These are phyloP conservation scores for Auanema sp. DNA, from an alignment of 2,888 invertebrate genomes.

Conservation along the genomic window DNA sequence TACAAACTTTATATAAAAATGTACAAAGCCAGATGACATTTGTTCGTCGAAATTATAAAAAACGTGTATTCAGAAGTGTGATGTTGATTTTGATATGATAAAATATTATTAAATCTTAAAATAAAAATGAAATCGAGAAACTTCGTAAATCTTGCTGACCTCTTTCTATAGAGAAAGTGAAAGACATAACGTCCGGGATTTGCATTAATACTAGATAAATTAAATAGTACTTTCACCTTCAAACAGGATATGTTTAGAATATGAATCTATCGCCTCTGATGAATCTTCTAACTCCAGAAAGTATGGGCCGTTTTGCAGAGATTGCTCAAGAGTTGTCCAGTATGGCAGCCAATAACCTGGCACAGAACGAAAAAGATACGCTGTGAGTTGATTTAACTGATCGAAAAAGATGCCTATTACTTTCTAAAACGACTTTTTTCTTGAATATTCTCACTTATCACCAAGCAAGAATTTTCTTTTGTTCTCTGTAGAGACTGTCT, in stretches of 20 bases:
- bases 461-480: not conserved
- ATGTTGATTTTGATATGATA: too few relatives aligned
- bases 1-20: too few relatives aligned
- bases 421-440: not conserved
- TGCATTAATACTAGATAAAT: too few relatives aligned
- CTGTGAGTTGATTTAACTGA: constrained; percentile 22
- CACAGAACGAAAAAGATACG: constrained; percentile 31
- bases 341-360: constrained; percentile 32
- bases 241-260: not conserved
- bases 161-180: too few relatives aligned
- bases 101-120: too few relatives aligned
- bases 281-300: constrained; percentile 36
- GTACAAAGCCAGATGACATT: not conserved
- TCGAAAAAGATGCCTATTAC: not conserved
- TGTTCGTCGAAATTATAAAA: not conserved
- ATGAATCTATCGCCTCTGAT: constrained; percentile 37
- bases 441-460: not conserved
- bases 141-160: too few relatives aligned
- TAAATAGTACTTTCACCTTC: not conserved
- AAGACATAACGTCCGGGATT: too few relatives aligned
- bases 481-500: constrained; percentile 9
- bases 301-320: constrained; percentile 38
- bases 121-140: too few relatives aligned
- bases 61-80: too few relatives aligned
- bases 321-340: constrained; percentile 36